Percentiles rank a stretch among this genome's conserved stretches.
Conservation (phyloP, 2,888 invertebrate species). For the Sisyra terminalis region DNA sequence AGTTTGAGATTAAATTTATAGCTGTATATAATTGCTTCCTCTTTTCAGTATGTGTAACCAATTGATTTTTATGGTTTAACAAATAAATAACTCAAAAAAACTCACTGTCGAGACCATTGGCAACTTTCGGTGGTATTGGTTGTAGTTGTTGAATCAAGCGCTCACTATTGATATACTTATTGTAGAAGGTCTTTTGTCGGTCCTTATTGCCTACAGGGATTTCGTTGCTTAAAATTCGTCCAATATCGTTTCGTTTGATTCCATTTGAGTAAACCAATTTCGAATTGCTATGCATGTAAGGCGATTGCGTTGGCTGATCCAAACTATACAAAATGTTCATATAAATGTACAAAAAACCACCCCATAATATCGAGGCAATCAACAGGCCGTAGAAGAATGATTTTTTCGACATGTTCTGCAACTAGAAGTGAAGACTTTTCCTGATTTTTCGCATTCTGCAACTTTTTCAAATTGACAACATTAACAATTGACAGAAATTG, state of each 20-base stretch:
- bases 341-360: conserved; percentile 53
- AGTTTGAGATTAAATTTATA: no score
- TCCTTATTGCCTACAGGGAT: conserved; percentile 11
- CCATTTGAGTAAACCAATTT: neutral
- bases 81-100: conserved; percentile 11
- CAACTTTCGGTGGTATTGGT: conserved; percentile 23
- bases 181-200: conserved; percentile 14
- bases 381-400: conserved; percentile 59
- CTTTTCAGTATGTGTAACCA: no score
- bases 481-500: no score
- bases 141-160: conserved; percentile 28
- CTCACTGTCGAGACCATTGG: conserved; percentile 21
- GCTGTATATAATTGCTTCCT: no score
- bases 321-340: conserved; percentile 24
- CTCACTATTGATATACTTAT: conserved; percentile 26
- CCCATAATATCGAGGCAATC: conserved; percentile 60
- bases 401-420: conserved; percentile 29
- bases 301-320: conserved; percentile 2
- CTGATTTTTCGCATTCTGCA: no score
- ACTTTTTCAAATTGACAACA: no score
- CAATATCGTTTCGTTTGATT: conserved; percentile 9
- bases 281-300: neutral
- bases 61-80: conserved; percentile 3
- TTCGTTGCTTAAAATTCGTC: conserved; percentile 12
- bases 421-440: neutral